A percentile compares a stretch with the other conserved stretches of the same genome.
These are phyloP conservation scores for Xiphorhynchus erythropygius DNA, from an alignment of 2,797 vertebrate species.

Conservation along the genomic window DNA sequence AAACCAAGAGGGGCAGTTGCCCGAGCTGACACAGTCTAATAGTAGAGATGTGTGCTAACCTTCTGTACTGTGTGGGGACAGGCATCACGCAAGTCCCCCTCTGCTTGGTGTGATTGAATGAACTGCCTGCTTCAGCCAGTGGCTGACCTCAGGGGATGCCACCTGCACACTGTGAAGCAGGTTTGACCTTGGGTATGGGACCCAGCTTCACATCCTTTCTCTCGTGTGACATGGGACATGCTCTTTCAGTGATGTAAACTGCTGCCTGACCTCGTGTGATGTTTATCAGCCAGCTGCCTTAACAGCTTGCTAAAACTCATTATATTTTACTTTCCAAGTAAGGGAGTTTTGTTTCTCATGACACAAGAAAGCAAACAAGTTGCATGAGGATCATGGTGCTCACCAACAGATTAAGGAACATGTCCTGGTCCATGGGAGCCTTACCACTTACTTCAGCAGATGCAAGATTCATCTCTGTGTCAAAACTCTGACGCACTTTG, in stretches of 20 bases:
- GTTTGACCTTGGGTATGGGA: neutral
- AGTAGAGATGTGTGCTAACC: neutral
- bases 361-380: neutral
- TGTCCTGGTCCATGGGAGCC: rapidly evolving
- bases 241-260: neutral
- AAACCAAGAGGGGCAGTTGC: neutral
- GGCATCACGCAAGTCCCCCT: neutral
- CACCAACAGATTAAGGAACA: neutral
- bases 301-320: neutral
- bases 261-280: neutral
- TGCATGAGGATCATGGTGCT: neutral
- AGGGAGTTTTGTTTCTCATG: neutral
- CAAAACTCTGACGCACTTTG: neutral
- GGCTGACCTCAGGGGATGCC: neutral
- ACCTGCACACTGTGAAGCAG: rapidly evolving
- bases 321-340: neutral
- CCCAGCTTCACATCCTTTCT: neutral
- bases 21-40: neutral
- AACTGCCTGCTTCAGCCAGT: neutral
- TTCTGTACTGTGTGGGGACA: rapidly evolving
- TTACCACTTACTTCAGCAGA: neutral
- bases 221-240: rapidly evolving
- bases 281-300: neutral
- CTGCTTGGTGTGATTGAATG: no score
- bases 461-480: neutral